phyloP scores from a whole-genome alignment of 2,888 invertebrate species.

The Andrena camellia region DNA sequence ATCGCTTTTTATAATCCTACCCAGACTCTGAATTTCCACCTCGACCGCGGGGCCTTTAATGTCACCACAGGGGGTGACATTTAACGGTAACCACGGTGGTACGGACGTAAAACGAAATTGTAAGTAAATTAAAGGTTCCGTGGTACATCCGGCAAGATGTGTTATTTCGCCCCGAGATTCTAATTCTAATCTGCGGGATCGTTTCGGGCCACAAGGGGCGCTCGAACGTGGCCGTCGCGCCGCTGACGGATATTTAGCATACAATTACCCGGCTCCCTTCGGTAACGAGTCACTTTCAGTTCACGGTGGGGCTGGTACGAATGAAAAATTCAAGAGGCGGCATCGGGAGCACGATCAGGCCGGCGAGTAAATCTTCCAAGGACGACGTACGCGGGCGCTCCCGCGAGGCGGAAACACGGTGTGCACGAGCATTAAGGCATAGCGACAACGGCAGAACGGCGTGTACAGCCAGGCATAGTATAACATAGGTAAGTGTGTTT shows the following conservation, averaged over 20 bases:
- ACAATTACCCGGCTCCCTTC: slow-evolving; percentile 21
- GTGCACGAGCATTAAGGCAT: slow-evolving; percentile 71
- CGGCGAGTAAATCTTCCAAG: slow-evolving; percentile 59
- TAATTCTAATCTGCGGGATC: neutral
- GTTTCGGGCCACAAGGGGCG: neutral
- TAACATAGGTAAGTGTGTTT: slow-evolving; percentile 84
- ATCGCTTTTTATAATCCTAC: no score
- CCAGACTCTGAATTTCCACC: no score
- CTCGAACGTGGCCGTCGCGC: neutral
- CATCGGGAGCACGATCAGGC: slow-evolving; percentile 36
- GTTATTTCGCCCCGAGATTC: neutral
- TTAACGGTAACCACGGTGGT: neutral
- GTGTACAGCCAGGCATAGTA: slow-evolving; percentile 77
- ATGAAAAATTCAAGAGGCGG: slow-evolving; percentile 43
- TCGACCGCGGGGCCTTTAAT: slow-evolving; percentile 16
- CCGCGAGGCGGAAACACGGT: slow-evolving; percentile 40
- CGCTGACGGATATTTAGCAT: slow-evolving; percentile 12
- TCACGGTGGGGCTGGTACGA: slow-evolving; percentile 1
- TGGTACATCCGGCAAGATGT: neutral
- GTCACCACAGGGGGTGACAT: neutral
- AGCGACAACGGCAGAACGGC: slow-evolving; percentile 59
- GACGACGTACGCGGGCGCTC: slow-evolving; percentile 44
- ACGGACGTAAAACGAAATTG: neutral
- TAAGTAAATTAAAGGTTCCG: neutral
- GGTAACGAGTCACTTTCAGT: slow-evolving; percentile 29